Percentiles rank a stretch among this genome's conserved stretches.
Conservation (phyloP, 2,797 vertebrate genomes). For the Artibeus jamaicensis region DNA sequence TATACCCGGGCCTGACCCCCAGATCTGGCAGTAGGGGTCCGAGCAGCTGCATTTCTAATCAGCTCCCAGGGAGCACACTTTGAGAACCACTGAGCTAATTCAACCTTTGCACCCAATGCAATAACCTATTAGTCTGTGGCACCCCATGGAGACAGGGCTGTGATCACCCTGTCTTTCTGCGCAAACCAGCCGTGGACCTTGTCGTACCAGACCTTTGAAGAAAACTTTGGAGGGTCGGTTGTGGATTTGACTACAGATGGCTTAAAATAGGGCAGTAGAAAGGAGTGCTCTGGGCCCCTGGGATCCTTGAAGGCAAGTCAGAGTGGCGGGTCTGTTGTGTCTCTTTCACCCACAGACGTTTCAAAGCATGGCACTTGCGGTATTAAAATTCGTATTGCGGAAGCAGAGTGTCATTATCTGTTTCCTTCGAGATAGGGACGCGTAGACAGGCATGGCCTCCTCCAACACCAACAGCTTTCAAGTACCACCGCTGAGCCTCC, state of each 20-base stretch:
- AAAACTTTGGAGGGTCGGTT: neutral
- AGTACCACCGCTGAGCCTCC: neutral
- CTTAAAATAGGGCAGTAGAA: neutral
- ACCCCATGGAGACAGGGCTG: neutral
- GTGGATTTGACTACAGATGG: neutral
- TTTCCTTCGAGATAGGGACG: neutral
- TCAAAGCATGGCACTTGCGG: conserved; percentile 17
- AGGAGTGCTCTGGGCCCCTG: neutral
- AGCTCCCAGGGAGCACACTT: neutral
- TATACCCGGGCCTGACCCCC: too few species aligned
- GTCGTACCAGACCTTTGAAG: neutral
- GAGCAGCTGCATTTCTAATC: neutral
- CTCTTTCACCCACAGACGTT: conserved; percentile 13
- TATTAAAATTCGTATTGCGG: neutral
- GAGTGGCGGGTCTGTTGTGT: neutral
- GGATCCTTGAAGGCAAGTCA: neutral
- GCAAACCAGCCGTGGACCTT: neutral
- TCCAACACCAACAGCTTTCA: neutral
- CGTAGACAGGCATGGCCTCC: conserved; percentile 33
- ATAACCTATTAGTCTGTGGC: neutral
- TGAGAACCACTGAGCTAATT: neutral
- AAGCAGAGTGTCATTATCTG: neutral
- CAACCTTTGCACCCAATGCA: neutral
- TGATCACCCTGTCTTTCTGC: neutral
- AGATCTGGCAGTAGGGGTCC: neutral